Base-by-base conservation (phyloP, 2,113 vertebrate species). In the Hippoglossus stenolepis region DNA sequence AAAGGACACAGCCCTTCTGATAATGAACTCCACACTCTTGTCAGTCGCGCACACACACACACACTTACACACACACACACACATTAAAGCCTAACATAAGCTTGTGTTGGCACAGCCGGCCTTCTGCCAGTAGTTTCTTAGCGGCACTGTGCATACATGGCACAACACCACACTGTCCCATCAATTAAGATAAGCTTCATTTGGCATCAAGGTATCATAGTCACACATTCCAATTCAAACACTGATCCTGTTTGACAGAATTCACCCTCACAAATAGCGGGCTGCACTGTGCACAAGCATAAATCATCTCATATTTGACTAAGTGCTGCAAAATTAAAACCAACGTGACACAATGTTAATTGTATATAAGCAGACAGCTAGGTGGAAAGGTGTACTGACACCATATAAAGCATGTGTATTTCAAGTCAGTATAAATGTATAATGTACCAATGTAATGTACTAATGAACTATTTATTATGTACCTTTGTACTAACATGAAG, bases 1-100 rank as follows among this genome's bases (percentile, higher is more conserved):
- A 13, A 75, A 84, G 68, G 75, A 82, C 76, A 74, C 35, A 47
- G 67, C 70, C 58, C 66, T 71, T 61, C 43, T 79, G 66, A 86
- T 90, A 88, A 93, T 89, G 79, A 89, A 88, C 88, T 85, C 68
- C 40, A 75, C 63, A 66, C 79, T 59, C 67, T 70, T 61, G 49
- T 74, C 47, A 53, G 28, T 45, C 67, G 21, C 24, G 45, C 40
- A 20, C 49, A 38, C 51, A 23, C 51, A 38, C 38, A 47, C 31
- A 28, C 49, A 31, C 38, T 7, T 7, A 31, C 31, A 31, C 31
- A 31, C 45, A 28, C 49, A 31, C 38, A 17, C 38, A 17, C 49
- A 31, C 38, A 17, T 51, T 17, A 5, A 20, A 47, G 26, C 51
- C 43, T 77, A 78, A 80, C 78, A 79, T 67, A 75, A 58, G 64